Percentiles rank a stretch among this genome's conserved stretches.
These are phyloP conservation scores for Acrobasis suavella DNA, from an alignment of 2,888 invertebrate species.

Conservation along the genomic window DNA sequence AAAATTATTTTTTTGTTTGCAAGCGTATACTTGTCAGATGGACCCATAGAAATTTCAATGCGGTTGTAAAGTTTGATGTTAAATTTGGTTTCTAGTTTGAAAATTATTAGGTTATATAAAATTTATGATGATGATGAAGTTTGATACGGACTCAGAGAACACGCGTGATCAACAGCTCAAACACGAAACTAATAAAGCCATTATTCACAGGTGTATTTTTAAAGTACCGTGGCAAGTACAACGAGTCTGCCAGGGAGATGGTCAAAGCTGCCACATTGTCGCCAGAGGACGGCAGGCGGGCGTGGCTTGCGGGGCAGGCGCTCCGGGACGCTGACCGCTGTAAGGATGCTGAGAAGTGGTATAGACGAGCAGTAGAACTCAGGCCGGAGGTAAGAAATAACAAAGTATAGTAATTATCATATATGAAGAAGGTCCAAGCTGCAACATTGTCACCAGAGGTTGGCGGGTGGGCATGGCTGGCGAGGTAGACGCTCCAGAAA, in stretches of 20 bases:
- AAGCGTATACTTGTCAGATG: too few species aligned
- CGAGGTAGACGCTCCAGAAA: too few species aligned
- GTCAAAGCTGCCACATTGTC: conserved; percentile 89
- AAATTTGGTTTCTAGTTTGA: too few species aligned
- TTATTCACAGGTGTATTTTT: conserved; percentile 90
- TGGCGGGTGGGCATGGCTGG: conserved; percentile 85
- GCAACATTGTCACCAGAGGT: conserved; percentile 90
- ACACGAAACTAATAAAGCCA: neutral
- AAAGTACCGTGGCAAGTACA: conserved; percentile 60
- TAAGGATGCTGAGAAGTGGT: conserved; percentile 93
- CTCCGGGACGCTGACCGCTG: conserved; percentile 91
- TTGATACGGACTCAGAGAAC: too few species aligned
- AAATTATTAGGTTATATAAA: too few species aligned
- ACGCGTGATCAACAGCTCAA: neutral
- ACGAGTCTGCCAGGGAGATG: conserved; percentile 91
- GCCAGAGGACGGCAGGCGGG: conserved; percentile 90
- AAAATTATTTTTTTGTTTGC: too few species aligned
- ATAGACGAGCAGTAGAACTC: conserved; percentile 88
- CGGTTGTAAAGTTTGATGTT: too few species aligned
- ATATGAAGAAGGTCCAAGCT: conserved; percentile 88
- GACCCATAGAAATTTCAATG: too few species aligned
- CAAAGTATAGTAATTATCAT: too few species aligned
- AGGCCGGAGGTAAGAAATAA: conserved; percentile 82
- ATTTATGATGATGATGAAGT: too few species aligned
- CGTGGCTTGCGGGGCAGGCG: conserved; percentile 94